These are phyloP conservation scores for Latheticus oryzae DNA, from an alignment of 2,888 invertebrate species.

Conservation along the genomic window DNA sequence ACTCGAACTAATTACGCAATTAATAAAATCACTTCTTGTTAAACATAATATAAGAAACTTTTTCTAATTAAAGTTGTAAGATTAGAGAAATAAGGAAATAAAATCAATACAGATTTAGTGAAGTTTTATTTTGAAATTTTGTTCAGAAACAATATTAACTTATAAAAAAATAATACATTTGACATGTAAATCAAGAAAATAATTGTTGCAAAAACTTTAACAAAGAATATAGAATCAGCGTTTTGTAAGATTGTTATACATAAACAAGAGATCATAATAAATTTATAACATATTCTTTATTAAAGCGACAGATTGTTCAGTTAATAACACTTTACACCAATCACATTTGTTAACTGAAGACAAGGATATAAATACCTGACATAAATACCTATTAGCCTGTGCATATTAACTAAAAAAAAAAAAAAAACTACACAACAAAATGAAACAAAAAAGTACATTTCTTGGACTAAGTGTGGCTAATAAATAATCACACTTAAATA, in stretches of 20 bases:
- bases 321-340: constrained; percentile 41
- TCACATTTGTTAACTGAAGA: constrained; percentile 39
- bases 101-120: constrained; percentile 28
- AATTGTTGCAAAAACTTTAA: constrained; percentile 25
- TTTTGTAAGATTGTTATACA: no score
- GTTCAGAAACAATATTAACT: constrained; percentile 41
- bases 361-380: constrained; percentile 28
- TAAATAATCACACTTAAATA: constrained; percentile 31
- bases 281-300: constrained; percentile 31
- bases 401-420: constrained; percentile 10
- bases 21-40: constrained; percentile 35
- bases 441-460: background rate
- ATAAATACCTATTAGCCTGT: constrained; percentile 33
- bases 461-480: constrained; percentile 20
- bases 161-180: constrained; percentile 44
- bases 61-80: constrained; percentile 33
- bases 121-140: constrained; percentile 37
- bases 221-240: constrained; percentile 30
- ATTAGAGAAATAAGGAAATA: constrained; percentile 1
- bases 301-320: constrained; percentile 33
- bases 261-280: constrained; percentile 16
- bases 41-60: constrained; percentile 11
- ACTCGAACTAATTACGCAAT: constrained; percentile 39
- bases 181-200: constrained; percentile 34
- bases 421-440: constrained; percentile 19